Evolutionary conservation across 53 echinoderm and acorn worm genomes (phyloP), one percentile per base, ranked within the genome.

Genomic region (Actinopyga echinites): DNA sequence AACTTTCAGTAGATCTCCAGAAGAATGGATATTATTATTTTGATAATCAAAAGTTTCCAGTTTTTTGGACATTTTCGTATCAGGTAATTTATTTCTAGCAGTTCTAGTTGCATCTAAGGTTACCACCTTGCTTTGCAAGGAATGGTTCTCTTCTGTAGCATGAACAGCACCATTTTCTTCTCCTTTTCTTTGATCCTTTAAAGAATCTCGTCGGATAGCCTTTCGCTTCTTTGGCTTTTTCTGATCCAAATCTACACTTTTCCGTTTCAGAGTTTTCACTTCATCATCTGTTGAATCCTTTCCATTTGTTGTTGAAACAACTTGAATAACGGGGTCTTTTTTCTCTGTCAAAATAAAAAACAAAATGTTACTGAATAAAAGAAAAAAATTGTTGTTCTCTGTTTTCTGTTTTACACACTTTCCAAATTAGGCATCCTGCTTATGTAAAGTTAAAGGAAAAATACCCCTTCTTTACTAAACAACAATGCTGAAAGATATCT

Each of bases 31-130:
- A 38, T 80, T 62, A 25, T 56, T 77, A 34, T 80, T 80, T 36
- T 80, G 60, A 44, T 80, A 80, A 38, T 80, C 62, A 62, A 80
- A 80, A 13, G 81, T 80, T 45, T 80, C 60, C n/a, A 80, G 62
- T 38, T 80, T 80, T 61, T 59, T 62, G 40, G 81, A 36, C 81
- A 61, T 36, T 80, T 80, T 80, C 0, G 36, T 57, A 61, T 33
- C 44, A 24, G 29, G 22, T 79, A 22, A 42, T 30, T 54, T 55
- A 4, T 25, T 22, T 55, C 29, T 78, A 40, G 25, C 71, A 71
- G 23, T 32, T 28, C 44, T 42, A 40, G 40, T 24, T 45, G 31
- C 23, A 71, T 17, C 71, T 40, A 71, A n/a, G n/a, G 71, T 32
- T 71, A 25, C 19, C 8, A 25, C 24, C 12, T 62, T 62, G 22